These are phyloP conservation scores for Uloborus diversus DNA, from an alignment of 1,140 invertebrate species.

Conservation along the genomic window DNA sequence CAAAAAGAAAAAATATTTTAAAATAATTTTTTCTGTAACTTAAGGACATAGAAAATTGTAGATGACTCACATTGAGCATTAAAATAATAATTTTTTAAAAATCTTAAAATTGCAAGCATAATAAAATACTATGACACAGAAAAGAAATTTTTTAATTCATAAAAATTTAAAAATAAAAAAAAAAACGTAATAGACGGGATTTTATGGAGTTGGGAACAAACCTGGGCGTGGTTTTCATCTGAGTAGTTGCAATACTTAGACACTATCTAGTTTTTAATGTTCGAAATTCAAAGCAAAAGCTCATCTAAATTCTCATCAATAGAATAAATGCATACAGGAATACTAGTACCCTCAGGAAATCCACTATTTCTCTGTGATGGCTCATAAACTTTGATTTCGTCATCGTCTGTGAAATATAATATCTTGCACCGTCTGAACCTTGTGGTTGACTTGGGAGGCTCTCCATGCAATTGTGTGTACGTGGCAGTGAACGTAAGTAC, in stretches of 20 bases:
- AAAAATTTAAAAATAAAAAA: no score
- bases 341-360: slow-evolving; percentile 2
- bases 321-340: neutral
- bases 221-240: neutral
- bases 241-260: neutral
- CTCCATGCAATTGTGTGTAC: slow-evolving; percentile 6
- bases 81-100: no score
- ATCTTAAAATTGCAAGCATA: no score
- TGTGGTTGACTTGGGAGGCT: slow-evolving; percentile 8
- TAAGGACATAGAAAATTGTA: no score
- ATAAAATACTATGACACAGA: no score
- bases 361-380: slow-evolving; percentile 23
- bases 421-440: slow-evolving; percentile 31
- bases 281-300: neutral
- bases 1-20: no score
- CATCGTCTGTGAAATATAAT: slow-evolving; percentile 39
- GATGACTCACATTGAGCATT: no score
- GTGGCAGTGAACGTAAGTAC: slow-evolving; percentile 9
- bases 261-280: neutral
- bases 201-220: neutral
- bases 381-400: slow-evolving; percentile 46
- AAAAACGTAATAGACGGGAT: neutral
- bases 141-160: no score
- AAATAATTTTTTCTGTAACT: no score
- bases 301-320: neutral